These are phyloP conservation scores for Athrips mouffetella DNA, from an alignment of 2,888 invertebrate genomes.

Conservation along the genomic window DNA sequence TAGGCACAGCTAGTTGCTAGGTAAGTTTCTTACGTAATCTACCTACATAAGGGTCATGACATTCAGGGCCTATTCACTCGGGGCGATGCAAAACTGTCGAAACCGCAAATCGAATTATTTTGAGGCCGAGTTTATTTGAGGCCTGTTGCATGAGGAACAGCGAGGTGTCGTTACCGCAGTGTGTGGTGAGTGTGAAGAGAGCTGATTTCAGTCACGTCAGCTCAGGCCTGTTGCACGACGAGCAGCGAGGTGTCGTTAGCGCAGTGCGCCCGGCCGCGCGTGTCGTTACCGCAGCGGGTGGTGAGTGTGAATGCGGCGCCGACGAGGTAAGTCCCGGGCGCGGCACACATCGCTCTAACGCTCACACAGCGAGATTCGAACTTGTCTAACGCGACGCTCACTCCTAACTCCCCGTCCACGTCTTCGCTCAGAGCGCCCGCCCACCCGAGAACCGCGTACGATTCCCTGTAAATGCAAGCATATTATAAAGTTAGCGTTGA, in stretches of 20 bases:
- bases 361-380: constrained; percentile 74
- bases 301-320: constrained; percentile 78
- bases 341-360: constrained; percentile 79
- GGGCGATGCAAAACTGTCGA: no score
- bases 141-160: constrained; percentile 56
- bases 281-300: constrained; percentile 32
- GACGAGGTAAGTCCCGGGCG: constrained; percentile 83
- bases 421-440: constrained; percentile 64
- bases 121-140: no score
- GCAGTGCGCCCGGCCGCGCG: constrained; percentile 38
- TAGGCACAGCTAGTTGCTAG: no score
- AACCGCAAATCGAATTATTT: no score
- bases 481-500: no score
- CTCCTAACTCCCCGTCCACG: constrained; percentile 53
- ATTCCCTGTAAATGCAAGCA: constrained; percentile 54
- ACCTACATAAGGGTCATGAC: no score
- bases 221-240: constrained; percentile 47
- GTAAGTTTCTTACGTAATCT: no score
- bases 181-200: constrained; percentile 41
- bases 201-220: no score
- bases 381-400: constrained; percentile 64
- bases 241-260: constrained; percentile 59
- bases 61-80: no score
- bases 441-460: constrained; percentile 61
- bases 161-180: constrained; percentile 52